Conservation (phyloP, 1,140 invertebrate genomes). For the Heliconius melpomene region DNA sequence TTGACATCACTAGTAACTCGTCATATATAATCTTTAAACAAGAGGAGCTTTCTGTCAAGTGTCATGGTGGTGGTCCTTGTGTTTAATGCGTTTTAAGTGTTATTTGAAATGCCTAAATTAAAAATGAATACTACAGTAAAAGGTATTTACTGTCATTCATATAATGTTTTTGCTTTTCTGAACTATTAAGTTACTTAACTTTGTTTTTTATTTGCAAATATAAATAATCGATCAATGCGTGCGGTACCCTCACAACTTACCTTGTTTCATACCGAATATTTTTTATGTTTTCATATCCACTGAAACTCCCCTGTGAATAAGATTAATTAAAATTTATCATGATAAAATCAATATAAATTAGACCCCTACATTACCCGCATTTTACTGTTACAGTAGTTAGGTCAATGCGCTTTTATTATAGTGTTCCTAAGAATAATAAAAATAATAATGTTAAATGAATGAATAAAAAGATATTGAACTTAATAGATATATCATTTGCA, state of each 20-base stretch:
- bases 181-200: background rate
- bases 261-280: background rate
- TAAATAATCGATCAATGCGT: slow-evolving; percentile 5
- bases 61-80: background rate
- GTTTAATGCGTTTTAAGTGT: slow-evolving; percentile 11
- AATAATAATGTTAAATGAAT: no score
- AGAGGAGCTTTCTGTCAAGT: background rate
- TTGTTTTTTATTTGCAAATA: background rate
- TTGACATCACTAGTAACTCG: slow-evolving; percentile 7
- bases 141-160: background rate
- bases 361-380: no score
- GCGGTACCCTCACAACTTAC: background rate
- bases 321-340: no score
- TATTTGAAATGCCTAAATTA: slow-evolving; percentile 6
- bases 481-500: no score
- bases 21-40: background rate
- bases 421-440: no score
- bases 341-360: no score
- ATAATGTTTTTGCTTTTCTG: background rate
- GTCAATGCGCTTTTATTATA: no score
- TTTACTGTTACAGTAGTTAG: no score
- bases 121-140: background rate
- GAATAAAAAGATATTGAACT: no score
- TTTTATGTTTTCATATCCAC: background rate
- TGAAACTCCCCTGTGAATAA: no score